Evolutionary conservation across 2,113 vertebrate species (phyloP), one percentile per base, ranked within the genome.

Genomic region (Macroglossus sobrinus): DNA sequence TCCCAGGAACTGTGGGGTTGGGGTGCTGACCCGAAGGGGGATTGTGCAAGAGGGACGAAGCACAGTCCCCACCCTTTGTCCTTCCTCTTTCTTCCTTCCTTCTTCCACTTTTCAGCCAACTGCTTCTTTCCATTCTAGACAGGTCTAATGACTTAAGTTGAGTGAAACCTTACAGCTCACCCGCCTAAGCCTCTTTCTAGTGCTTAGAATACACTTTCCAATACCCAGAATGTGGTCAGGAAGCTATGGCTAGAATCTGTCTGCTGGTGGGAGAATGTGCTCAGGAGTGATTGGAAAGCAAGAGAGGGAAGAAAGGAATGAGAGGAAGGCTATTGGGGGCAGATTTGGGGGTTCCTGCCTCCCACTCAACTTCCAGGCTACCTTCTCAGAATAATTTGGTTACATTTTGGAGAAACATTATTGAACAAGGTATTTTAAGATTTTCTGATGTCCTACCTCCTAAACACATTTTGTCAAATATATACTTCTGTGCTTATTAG

Each of bases 301-400:
- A 33, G 10, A 59, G 4, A 0, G 33, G n/a, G 4, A 2, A 15
- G 22, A 5, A 8, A 3, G 8, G 1, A 57, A 59, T 0, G 3
- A 15, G 43, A 43, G 13, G 24, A 63, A 69, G 43, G 6, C 22
- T 8, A 0, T 55, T n/a, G 15, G n/a, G 10, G 38, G 12, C 74
- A 68, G 75, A 88, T 63, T 16, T 50, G 50, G 10, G 4, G 50
- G 50, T 15, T 28, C 61, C 8, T 21, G 30, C 7, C 4, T 28
- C 7, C 24, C 28, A 50, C n/a, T 50, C 43, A 86, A 35, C 28
- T 64, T 79, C 30, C 28, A 64, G 26, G 35, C 38, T 15, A 33
- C 24, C 12, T 85, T 68, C 50, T 88, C 50, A 66, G 57, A 55
- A 85, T n/a, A 55, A 72, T 33, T 47, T 38, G 10, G 40, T 75